These are phyloP conservation scores for Perithous albicinctus DNA, from an alignment of 2,888 invertebrate genomes.

Conservation along the genomic window DNA sequence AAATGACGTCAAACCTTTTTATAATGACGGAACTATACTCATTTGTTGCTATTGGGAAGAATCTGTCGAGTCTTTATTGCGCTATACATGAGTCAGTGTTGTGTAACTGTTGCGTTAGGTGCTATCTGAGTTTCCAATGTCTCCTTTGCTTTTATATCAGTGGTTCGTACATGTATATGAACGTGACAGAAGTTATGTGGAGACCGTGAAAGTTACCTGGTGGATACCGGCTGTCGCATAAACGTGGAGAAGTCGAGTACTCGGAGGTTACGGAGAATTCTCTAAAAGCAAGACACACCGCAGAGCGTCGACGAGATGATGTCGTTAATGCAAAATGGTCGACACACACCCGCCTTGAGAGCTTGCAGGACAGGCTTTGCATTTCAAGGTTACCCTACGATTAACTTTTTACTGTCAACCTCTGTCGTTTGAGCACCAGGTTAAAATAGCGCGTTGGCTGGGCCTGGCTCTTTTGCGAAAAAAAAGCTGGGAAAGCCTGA, in stretches of 20 bases:
- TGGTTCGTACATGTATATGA: background rate
- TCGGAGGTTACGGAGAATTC: constrained; percentile 6
- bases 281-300: constrained; percentile 9
- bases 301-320: background rate
- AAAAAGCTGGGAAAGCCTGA: background rate
- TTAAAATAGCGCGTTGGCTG: background rate
- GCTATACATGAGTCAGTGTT: background rate
- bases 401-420: constrained; percentile 9
- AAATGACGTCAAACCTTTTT: background rate
- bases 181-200: background rate
- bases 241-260: background rate
- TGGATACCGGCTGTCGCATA: constrained; percentile 13
- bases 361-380: background rate
- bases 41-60: background rate
- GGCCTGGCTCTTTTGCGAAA: background rate
- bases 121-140: background rate
- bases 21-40: background rate
- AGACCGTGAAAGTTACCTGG: too few relatives aligned
- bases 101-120: constrained; percentile 27
- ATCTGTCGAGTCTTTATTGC: constrained; percentile 1
- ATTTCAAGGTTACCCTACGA: background rate
- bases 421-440: background rate
- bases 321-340: constrained; percentile 11
- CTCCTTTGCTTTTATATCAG: constrained; percentile 1
- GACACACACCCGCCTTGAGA: background rate